Conservation (phyloP, 2,888 invertebrate genomes). For the Megaustenia siamemsis region DNA sequence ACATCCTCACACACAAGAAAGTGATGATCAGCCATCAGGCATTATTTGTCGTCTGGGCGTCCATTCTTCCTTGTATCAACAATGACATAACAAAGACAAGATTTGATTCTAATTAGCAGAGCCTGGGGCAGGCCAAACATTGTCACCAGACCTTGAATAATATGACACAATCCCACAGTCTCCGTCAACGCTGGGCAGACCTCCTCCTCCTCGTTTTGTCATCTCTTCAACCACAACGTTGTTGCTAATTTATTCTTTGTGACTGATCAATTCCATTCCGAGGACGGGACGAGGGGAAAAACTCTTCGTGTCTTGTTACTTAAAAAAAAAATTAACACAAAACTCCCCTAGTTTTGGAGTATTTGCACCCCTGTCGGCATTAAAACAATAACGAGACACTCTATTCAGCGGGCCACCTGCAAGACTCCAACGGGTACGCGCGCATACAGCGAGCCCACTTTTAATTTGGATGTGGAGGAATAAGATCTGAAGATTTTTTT, state of each 20-base stretch:
- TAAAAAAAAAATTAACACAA: not conserved
- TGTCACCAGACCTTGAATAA: not conserved
- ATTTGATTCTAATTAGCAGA: slow-evolving; percentile 25
- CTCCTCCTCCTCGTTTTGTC: not conserved
- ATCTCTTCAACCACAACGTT: not conserved
- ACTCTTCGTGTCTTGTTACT: not conserved
- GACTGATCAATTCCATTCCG: not conserved
- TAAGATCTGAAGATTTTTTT: not conserved
- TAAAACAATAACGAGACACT: slow-evolving; percentile 41
- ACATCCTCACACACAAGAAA: no score
- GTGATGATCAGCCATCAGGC: not conserved
- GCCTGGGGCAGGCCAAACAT: not conserved
- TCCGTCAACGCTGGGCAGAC: not conserved
- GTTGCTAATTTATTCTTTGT: slow-evolving; percentile 20
- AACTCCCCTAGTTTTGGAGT: slow-evolving; percentile 23
- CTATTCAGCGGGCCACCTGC: slow-evolving; percentile 43
- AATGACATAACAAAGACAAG: not conserved
- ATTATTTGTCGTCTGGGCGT: not conserved
- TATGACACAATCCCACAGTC: not conserved
- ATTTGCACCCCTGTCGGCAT: slow-evolving; percentile 38
- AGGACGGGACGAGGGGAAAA: not conserved
- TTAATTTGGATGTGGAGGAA: slow-evolving; percentile 45
- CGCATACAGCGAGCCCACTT: slow-evolving; percentile 33
- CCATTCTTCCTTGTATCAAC: not conserved
- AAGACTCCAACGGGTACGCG: slow-evolving; percentile 39